phyloP scores from a whole-genome alignment of 2,888 invertebrate species.

The Chrysina gloriosa region DNA sequence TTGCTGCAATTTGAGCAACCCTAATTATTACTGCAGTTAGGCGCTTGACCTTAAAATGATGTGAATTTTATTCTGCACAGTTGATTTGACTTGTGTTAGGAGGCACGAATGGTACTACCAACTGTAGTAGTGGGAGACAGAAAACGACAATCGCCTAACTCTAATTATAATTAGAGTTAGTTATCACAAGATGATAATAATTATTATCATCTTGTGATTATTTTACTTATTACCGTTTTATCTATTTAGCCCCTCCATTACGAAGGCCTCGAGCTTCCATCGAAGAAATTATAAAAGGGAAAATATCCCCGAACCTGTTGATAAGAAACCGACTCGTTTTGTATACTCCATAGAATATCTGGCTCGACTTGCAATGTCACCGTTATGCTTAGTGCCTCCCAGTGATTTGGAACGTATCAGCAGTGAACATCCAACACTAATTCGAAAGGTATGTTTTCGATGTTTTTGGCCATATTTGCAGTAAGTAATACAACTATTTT shows the following conservation, averaged over 20 bases:
- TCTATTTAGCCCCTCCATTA: conserved; percentile 51
- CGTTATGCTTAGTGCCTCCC: conserved; percentile 67
- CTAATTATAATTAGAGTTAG: too few relatives aligned
- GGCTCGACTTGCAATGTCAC: conserved; percentile 69
- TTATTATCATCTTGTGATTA: neutral
- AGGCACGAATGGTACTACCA: too few relatives aligned
- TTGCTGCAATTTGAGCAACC: too few relatives aligned
- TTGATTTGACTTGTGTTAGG: too few relatives aligned
- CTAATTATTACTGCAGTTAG: too few relatives aligned
- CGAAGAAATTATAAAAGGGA: conserved; percentile 60
- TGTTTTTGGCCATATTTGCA: neutral
- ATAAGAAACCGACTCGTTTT: conserved; percentile 39
- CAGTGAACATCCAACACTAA: conserved; percentile 66
- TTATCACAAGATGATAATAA: too few relatives aligned
- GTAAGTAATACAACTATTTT: conserved; percentile 45
- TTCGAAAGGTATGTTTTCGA: conserved; percentile 65
- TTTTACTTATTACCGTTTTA: conserved; percentile 34
- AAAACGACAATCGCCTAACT: too few relatives aligned
- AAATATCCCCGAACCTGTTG: conserved; percentile 47
- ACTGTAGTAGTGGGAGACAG: too few relatives aligned
- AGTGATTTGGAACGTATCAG: conserved; percentile 68
- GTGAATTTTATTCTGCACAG: too few relatives aligned
- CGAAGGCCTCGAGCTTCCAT: conserved; percentile 60
- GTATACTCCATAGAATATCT: conserved; percentile 65
- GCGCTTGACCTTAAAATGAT: too few relatives aligned